Conservation (phyloP, 2,888 invertebrate species). For the Cabera pusaria region DNA sequence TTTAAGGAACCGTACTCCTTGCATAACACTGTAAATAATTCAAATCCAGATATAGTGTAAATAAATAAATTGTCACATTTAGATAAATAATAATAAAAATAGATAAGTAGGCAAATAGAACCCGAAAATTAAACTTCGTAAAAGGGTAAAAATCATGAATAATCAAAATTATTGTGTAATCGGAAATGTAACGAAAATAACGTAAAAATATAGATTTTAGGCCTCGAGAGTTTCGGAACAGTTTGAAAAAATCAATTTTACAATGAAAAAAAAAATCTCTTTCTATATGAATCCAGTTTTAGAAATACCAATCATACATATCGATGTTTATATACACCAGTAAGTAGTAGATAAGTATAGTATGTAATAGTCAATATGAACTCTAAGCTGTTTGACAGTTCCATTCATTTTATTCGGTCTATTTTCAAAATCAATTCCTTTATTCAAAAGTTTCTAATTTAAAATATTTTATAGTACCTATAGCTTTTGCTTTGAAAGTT, state of each 20-base stretch:
- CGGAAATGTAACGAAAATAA: slow-evolving; percentile 56
- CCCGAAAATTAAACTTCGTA: slow-evolving; percentile 34
- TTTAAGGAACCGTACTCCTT: slow-evolving; percentile 81
- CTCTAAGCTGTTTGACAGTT: slow-evolving; percentile 78
- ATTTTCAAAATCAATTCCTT: slow-evolving; percentile 27
- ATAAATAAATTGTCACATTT: slow-evolving; percentile 44
- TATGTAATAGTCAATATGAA: slow-evolving; percentile 75
- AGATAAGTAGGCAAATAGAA: slow-evolving; percentile 41
- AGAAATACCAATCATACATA: slow-evolving; percentile 80
- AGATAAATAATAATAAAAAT: slow-evolving; percentile 43
- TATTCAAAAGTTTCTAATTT: slow-evolving; percentile 25
- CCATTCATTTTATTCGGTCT: slow-evolving; percentile 40
- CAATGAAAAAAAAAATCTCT: slow-evolving; percentile 45
- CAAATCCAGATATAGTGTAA: slow-evolving; percentile 59
- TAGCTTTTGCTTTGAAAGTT: slow-evolving; percentile 33
- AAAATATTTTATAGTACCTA: slow-evolving; percentile 17
- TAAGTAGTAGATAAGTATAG: slow-evolving; percentile 61
- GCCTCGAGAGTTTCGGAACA: slow-evolving; percentile 48
- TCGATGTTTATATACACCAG: slow-evolving; percentile 75
- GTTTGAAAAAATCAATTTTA: slow-evolving; percentile 53
- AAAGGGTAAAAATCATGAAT: slow-evolving; percentile 59
- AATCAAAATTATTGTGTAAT: slow-evolving; percentile 68
- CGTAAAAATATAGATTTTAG: slow-evolving; percentile 58
- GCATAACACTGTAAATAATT: slow-evolving; percentile 72
- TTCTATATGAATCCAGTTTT: slow-evolving; percentile 62